A percentile compares a stretch with the other conserved stretches of the same genome.
These are phyloP conservation scores for Nephila pilipes DNA, from an alignment of 1,140 invertebrate genomes.

Conservation along the genomic window DNA sequence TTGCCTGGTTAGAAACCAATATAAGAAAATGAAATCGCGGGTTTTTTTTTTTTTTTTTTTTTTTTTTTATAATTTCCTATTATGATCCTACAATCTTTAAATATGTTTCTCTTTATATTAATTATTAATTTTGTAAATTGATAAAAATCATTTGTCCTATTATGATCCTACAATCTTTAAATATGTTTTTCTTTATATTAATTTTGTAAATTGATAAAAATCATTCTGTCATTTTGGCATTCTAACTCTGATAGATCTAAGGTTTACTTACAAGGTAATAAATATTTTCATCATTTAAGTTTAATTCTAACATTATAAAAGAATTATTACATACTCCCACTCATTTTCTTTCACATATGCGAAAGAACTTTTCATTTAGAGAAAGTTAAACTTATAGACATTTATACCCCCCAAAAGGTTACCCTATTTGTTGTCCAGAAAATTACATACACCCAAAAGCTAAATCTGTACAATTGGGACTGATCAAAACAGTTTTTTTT, in stretches of 20 bases:
- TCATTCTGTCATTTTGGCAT: not conserved
- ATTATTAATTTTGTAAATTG: too few species aligned
- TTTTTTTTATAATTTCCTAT: too few species aligned
- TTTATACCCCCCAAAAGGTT: not conserved
- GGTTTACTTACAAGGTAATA: too few species aligned
- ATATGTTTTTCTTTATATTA: too few species aligned
- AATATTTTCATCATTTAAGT: not conserved
- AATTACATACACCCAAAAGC: not conserved
- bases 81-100: too few species aligned
- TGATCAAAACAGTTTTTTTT: conserved; percentile 19
- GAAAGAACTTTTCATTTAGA: not conserved
- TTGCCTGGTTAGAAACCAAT: too few species aligned
- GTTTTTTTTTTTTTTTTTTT: too few species aligned
- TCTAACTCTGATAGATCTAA: not conserved
- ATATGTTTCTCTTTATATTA: too few species aligned
- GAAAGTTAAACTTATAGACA: not conserved
- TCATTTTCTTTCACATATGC: not conserved
- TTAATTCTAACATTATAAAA: not conserved
- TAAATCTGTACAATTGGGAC: not conserved
- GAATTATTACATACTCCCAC: not conserved
- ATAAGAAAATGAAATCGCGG: too few species aligned
- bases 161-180: too few species aligned
- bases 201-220: not conserved
- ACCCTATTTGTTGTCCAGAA: not conserved
- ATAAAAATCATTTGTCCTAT: not conserved